These are phyloP conservation scores for Gastrophysa polygoni DNA, from an alignment of 2,888 invertebrate species.

Conservation along the genomic window DNA sequence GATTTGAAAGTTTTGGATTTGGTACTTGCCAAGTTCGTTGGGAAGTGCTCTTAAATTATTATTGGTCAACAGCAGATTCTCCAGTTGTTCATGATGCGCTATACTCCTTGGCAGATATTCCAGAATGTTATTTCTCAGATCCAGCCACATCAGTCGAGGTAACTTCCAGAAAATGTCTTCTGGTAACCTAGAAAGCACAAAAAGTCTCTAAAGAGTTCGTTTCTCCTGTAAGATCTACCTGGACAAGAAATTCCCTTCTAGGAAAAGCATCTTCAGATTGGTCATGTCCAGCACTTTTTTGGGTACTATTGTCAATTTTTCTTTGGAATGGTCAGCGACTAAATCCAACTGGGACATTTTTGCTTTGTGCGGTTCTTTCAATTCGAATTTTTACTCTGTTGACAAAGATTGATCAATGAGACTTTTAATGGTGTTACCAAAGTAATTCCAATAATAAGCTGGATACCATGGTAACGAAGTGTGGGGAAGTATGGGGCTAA, in stretches of 20 bases:
- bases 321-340: constrained; percentile 53
- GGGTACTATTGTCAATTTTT: constrained; percentile 50
- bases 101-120: constrained; percentile 63
- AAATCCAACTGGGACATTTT: constrained; percentile 47
- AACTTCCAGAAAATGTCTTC: constrained; percentile 65
- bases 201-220: too few species aligned
- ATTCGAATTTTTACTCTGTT: constrained; percentile 27
- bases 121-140: constrained; percentile 67
- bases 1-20: too few species aligned
- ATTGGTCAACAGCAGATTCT: constrained; percentile 69
- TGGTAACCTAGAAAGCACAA: constrained; percentile 49
- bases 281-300: constrained; percentile 47
- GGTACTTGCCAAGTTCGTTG: constrained; percentile 65
- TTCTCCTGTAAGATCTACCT: too few species aligned
- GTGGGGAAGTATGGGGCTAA: neutral
- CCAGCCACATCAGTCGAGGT: constrained; percentile 67
- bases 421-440: constrained; percentile 15
- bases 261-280: constrained; percentile 61
- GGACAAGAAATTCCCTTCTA: constrained; percentile 64
- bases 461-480: constrained; percentile 20
- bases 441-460: constrained; percentile 5
- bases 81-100: constrained; percentile 63
- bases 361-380: neutral
- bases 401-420: constrained; percentile 17
- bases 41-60: constrained; percentile 67